A percentile compares a stretch with the other conserved stretches of the same genome.
These are phyloP conservation scores for Diarsia dahlii DNA, from an alignment of 2,888 invertebrate species.

Conservation along the genomic window DNA sequence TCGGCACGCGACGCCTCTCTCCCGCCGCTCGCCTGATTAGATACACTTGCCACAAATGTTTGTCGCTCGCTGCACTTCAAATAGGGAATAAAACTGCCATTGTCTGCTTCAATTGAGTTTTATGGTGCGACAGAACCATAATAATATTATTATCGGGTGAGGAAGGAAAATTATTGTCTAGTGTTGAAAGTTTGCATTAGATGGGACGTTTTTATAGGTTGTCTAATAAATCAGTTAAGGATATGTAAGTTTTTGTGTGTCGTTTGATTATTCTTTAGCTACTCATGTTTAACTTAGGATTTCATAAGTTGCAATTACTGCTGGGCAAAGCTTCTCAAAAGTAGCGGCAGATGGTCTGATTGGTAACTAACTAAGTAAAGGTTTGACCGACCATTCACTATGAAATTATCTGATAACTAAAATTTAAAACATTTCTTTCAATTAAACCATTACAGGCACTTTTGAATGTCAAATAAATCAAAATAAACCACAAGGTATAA, in stretches of 20 bases:
- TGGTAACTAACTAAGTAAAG: no score
- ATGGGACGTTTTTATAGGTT: constrained; percentile 12
- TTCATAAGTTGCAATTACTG: neutral
- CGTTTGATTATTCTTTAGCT: neutral
- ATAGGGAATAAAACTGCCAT: constrained; percentile 79
- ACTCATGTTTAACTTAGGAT: neutral
- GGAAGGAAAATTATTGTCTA: constrained; percentile 52
- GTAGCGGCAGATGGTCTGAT: no score
- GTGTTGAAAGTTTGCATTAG: constrained; percentile 34
- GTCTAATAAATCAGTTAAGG: constrained; percentile 1
- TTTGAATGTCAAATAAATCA: no score
- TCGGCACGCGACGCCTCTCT: constrained; percentile 69
- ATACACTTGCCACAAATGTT: constrained; percentile 87
- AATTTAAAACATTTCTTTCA: no score
- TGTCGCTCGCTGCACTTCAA: constrained; percentile 76
- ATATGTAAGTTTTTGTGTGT: neutral
- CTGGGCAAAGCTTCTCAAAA: no score
- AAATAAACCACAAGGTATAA: no score
- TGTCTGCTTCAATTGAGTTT: constrained; percentile 75
- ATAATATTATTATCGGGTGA: constrained; percentile 76
- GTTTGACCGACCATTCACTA: no score
- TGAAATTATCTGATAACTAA: neutral
- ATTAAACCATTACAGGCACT: no score
- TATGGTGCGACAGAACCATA: constrained; percentile 76
- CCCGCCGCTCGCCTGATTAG: constrained; percentile 75